These are phyloP conservation scores for Yoshiicerus persimilis DNA, from an alignment of 1,140 invertebrate species.

Conservation along the genomic window DNA sequence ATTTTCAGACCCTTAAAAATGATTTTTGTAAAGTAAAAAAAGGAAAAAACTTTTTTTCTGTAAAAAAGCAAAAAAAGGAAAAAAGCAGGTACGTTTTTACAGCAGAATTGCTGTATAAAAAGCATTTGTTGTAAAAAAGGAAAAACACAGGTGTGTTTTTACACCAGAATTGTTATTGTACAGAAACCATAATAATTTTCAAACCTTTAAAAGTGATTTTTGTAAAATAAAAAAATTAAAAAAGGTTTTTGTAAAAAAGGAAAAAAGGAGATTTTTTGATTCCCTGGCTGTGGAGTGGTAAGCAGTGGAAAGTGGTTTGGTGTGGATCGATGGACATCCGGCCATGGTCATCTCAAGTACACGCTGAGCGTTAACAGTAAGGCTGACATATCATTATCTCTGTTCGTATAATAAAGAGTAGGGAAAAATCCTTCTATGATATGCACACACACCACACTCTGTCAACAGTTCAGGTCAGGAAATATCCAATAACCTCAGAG, in stretches of 20 bases:
- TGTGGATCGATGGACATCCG: slow-evolving; percentile 20
- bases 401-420: background rate
- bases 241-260: too few species aligned
- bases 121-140: too few species aligned
- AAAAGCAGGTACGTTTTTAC: too few species aligned
- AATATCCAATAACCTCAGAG: background rate
- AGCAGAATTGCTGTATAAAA: too few species aligned
- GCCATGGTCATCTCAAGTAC: background rate
- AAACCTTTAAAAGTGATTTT: too few species aligned
- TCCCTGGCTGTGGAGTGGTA: background rate
- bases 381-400: background rate
- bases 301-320: background rate
- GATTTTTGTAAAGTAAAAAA: too few species aligned
- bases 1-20: too few species aligned
- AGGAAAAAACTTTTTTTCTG: too few species aligned
- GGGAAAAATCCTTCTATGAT: background rate
- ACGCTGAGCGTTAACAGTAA: background rate
- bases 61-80: too few species aligned
- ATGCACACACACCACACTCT: background rate
- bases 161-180: too few species aligned
- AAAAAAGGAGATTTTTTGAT: background rate
- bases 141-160: too few species aligned
- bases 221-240: background rate
- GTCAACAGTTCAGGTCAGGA: background rate
- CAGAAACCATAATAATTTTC: too few species aligned